phyloP scores from a whole-genome alignment of 2,113 vertebrate genomes.

The Choloepus hoffmanni region DNA sequence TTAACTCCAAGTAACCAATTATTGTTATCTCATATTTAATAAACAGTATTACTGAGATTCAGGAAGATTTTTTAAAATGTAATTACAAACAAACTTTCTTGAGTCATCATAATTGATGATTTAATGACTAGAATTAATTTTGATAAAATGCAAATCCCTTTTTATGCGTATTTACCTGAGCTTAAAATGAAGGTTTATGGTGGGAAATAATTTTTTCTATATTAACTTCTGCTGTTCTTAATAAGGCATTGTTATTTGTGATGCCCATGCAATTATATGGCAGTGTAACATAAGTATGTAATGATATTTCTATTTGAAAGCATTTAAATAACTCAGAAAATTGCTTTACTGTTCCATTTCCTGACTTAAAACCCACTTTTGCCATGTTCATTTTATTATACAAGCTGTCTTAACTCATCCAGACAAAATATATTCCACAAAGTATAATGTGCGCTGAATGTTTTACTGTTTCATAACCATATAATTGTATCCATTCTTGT shows the following conservation, averaged over 20 bases:
- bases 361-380: constrained; percentile 86
- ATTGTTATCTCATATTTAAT: not conserved
- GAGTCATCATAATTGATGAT: constrained; percentile 44
- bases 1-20: not conserved
- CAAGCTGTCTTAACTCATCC: constrained; percentile 85
- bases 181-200: constrained; percentile 82
- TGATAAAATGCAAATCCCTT: constrained; percentile 26
- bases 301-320: constrained; percentile 88
- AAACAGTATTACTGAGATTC: not conserved
- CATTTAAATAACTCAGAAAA: constrained; percentile 89
- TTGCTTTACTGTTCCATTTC: constrained; percentile 87
- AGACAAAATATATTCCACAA: constrained; percentile 73
- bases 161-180: constrained; percentile 77
- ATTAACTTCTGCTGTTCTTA: constrained; percentile 84
- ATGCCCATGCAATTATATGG: constrained; percentile 86
- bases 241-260: constrained; percentile 85
- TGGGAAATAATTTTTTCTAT: constrained; percentile 81
- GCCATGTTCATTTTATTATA: constrained; percentile 86
- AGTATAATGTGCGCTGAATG: constrained; percentile 76
- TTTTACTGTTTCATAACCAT: constrained; percentile 75
- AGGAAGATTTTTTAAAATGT: not conserved
- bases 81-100: constrained; percentile 42
- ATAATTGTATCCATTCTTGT: constrained; percentile 73
- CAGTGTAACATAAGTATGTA: constrained; percentile 87
- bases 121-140: constrained; percentile 59